phyloP scores from a whole-genome alignment of 1,140 invertebrate species.

The Dendroctonus valens region DNA sequence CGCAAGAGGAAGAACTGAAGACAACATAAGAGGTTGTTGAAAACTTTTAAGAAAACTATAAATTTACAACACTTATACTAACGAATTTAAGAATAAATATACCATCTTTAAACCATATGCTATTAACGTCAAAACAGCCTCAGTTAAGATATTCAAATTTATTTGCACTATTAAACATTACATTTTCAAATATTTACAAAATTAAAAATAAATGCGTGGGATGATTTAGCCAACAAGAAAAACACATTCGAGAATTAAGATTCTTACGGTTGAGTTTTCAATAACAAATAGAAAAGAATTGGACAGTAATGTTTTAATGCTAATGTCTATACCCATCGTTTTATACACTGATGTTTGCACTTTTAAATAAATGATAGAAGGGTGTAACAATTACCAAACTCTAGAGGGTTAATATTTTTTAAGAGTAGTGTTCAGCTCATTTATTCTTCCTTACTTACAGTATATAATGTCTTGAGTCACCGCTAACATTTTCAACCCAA shows the following conservation, averaged over 20 bases:
- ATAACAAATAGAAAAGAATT: conserved; percentile 27
- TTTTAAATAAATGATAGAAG: conserved; percentile 26
- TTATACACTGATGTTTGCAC: conserved; percentile 35
- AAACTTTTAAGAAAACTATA: background rate
- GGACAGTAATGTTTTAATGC: conserved; percentile 33
- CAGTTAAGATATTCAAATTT: conserved; percentile 30
- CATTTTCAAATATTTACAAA: conserved; percentile 29
- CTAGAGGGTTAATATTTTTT: conserved; percentile 40
- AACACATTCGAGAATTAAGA: conserved; percentile 9
- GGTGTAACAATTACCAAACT: conserved; percentile 35
- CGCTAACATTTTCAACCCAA: conserved; percentile 42
- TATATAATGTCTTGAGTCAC: conserved; percentile 19
- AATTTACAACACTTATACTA: background rate
- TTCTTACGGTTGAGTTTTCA: conserved; percentile 10
- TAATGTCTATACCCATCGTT: conserved; percentile 32
- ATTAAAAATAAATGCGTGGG: conserved; percentile 24
- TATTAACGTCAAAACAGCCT: background rate
- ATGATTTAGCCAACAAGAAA: conserved; percentile 22
- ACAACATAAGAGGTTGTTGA: background rate
- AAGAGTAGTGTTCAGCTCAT: conserved; percentile 29
- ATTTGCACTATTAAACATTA: conserved; percentile 31
- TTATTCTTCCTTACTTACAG: conserved; percentile 32
- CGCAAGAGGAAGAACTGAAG: background rate
- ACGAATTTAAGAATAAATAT: background rate
- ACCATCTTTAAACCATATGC: background rate